phyloP scores from a whole-genome alignment of 1,140 invertebrate species.

The Aphelenchoides besseyi region DNA sequence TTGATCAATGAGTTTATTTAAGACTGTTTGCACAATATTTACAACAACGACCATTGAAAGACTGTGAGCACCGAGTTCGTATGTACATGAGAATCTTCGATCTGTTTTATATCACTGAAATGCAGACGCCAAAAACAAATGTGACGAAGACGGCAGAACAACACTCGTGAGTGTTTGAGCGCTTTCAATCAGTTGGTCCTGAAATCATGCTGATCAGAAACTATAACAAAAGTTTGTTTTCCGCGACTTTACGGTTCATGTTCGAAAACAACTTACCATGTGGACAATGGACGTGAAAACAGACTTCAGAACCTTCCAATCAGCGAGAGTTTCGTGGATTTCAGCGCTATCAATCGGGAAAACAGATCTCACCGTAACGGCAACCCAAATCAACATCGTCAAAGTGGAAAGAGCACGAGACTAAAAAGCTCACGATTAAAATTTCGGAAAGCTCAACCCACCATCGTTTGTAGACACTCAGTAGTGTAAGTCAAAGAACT shows the following conservation, averaged over 20 bases:
- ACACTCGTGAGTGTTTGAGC: neutral
- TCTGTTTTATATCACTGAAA: too few species aligned
- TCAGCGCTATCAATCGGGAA: neutral
- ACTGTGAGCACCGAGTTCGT: too few species aligned
- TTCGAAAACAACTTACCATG: neutral
- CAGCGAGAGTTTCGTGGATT: neutral
- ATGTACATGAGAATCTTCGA: too few species aligned
- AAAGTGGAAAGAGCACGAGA: neutral
- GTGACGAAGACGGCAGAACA: neutral
- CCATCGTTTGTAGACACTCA: too few species aligned
- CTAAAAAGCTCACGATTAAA: neutral
- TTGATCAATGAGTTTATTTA: too few species aligned
- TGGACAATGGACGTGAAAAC: neutral
- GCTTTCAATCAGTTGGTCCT: neutral
- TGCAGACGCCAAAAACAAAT: too few species aligned
- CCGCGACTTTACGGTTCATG: neutral
- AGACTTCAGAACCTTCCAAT: neutral
- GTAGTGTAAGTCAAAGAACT: too few species aligned
- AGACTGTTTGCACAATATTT: too few species aligned
- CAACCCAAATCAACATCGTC: constrained; percentile 10
- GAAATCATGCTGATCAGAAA: neutral
- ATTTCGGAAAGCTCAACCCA: too few species aligned
- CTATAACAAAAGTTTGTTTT: neutral
- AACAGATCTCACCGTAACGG: neutral
- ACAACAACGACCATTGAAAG: too few species aligned